These are phyloP conservation scores for Gymnogyps californianus DNA, from an alignment of 2,113 vertebrate species.

Conservation along the genomic window DNA sequence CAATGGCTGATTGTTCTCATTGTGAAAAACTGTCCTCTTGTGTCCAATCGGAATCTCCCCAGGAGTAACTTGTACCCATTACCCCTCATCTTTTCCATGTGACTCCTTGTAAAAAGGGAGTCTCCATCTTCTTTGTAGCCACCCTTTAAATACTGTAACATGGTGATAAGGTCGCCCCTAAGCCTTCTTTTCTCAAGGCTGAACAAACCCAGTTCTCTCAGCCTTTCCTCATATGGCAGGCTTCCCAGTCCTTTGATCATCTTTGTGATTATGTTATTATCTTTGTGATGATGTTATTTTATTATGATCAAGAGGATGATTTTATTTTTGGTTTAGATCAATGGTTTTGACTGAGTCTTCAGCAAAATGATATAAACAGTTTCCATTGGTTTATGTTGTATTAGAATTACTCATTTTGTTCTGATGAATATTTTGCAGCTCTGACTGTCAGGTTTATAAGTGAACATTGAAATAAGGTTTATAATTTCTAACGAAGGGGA, in stretches of 20 bases:
- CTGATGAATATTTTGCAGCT: background rate
- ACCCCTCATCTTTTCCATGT: background rate
- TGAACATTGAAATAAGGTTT: background rate
- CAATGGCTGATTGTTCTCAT: background rate
- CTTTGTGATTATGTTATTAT: background rate
- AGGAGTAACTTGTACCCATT: fast-evolving
- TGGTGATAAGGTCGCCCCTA: background rate
- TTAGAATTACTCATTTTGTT: background rate
- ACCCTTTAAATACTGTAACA: background rate
- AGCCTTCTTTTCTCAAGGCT: background rate
- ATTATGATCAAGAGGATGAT: background rate
- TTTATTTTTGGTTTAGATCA: background rate
- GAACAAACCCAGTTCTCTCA: background rate
- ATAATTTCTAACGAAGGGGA: background rate
- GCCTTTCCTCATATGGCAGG: background rate
- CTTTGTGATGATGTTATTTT: background rate
- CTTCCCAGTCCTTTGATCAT: background rate
- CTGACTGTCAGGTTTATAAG: background rate
- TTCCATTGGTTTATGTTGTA: background rate
- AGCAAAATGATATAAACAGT: background rate
- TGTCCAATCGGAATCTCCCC: background rate
- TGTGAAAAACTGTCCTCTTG: background rate
- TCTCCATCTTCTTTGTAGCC: background rate
- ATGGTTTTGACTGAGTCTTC: background rate
- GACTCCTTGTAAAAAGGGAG: background rate